phyloP scores from a whole-genome alignment of 2,113 vertebrate species.

The Bucco capensis region DNA sequence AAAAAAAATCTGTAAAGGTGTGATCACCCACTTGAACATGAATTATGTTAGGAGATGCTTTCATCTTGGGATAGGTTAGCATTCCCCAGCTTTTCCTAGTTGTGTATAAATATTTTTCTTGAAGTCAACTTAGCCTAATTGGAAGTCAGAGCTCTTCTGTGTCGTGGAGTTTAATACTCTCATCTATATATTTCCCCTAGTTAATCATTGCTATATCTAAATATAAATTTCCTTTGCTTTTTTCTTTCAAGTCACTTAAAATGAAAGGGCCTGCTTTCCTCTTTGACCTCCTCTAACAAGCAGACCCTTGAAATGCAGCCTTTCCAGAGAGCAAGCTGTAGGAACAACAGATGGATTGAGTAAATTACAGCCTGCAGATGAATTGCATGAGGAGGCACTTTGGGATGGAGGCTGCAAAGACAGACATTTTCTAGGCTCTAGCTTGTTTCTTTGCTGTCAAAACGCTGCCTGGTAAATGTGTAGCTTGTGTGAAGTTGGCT shows the following conservation, averaged over 20 bases:
- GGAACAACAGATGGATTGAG: conserved; percentile 73
- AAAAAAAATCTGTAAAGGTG: conserved; percentile 19
- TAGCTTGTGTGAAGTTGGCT: not conserved
- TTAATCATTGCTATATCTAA: conserved; percentile 77
- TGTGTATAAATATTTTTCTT: conserved; percentile 68
- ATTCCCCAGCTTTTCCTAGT: conserved; percentile 53
- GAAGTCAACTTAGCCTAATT: conserved; percentile 70
- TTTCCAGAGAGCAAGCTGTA: conserved; percentile 68
- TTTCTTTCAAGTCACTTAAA: conserved; percentile 77
- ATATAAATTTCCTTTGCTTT: conserved; percentile 76
- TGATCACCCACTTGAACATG: conserved; percentile 22
- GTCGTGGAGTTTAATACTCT: conserved; percentile 67
- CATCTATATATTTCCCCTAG: conserved; percentile 69
- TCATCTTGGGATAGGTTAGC: conserved; percentile 52
- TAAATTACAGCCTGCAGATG: conserved; percentile 72
- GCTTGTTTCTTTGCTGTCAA: conserved; percentile 49
- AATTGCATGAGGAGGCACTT: conserved; percentile 18
- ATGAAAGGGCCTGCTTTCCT: conserved; percentile 71
- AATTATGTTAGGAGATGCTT: conserved; percentile 52
- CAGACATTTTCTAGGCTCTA: conserved; percentile 16
- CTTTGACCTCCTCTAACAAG: conserved; percentile 74
- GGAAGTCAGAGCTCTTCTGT: conserved; percentile 65
- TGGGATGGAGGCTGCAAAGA: conserved; percentile 35
- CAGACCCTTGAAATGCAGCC: conserved; percentile 72
- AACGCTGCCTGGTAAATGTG: not conserved